A percentile compares a stretch with the other conserved stretches of the same genome.
phyloP scores from a whole-genome alignment of 1,140 invertebrate species.

The Trichomalopsis sarcophagae region DNA sequence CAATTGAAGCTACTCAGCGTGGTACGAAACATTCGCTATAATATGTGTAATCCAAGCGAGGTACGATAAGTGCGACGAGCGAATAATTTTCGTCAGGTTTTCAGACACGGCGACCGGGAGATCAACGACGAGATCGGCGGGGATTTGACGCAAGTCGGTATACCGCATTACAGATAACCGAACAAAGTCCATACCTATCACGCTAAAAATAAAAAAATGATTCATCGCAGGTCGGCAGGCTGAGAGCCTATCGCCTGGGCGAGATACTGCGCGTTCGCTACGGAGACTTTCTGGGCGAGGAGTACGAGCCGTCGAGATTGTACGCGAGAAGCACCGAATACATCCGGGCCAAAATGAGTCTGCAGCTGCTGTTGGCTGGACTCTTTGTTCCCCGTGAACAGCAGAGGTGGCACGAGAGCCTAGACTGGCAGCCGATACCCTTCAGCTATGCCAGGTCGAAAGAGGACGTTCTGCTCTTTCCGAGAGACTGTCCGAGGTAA shows the following conservation, averaged over 20 bases:
- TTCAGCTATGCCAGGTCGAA: conserved; percentile 47
- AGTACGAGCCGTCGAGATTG: conserved; percentile 72
- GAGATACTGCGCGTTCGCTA: conserved; percentile 69
- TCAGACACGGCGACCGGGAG: conserved; percentile 62
- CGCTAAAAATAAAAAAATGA: neutral
- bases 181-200: neutral
- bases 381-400: conserved; percentile 64
- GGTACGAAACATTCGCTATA: conserved; percentile 2
- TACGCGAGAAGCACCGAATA: conserved; percentile 71
- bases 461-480: conserved; percentile 50
- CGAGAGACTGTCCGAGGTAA: conserved; percentile 30
- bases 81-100: conserved; percentile 52
- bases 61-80: no score
- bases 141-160: conserved; percentile 62
- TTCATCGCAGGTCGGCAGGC: conserved; percentile 71
- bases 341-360: conserved; percentile 77
- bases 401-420: conserved; percentile 58
- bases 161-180: neutral
- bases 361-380: conserved; percentile 74
- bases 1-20: conserved; percentile 21
- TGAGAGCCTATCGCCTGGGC: conserved; percentile 69
- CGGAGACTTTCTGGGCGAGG: conserved; percentile 66
- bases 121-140: conserved; percentile 57
- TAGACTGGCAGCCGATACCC: conserved; percentile 63
- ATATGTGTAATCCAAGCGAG: no score